phyloP scores from a whole-genome alignment of 2,888 invertebrate genomes.

The Sarcophaga caerulescens region DNA sequence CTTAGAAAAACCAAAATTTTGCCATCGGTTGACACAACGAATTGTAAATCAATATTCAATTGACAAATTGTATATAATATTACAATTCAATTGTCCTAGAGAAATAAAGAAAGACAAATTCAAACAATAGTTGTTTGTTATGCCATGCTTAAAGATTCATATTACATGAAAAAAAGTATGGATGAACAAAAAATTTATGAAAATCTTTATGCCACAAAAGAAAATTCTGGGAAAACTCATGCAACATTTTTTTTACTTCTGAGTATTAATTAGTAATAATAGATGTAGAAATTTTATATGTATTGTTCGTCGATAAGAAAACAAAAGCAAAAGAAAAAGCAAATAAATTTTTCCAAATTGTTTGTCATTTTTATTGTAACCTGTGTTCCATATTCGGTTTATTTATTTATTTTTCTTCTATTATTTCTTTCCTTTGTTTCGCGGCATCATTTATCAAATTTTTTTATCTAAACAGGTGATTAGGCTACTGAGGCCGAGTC shows the following conservation, averaged over 20 bases:
- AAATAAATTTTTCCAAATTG: neutral
- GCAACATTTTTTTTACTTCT: neutral
- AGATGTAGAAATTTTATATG: no score
- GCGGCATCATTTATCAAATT: no score
- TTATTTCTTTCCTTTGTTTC: no score
- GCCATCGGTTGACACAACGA: no score
- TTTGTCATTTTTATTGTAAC: no score
- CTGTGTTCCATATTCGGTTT: no score
- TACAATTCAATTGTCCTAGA: neutral
- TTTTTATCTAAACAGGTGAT: no score
- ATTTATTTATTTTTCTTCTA: no score
- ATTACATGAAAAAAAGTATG: slow-evolving; percentile 1
- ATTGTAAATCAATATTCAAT: no score
- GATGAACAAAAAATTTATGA: neutral
- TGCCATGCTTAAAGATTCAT: slow-evolving; percentile 10
- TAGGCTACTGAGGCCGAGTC: no score
- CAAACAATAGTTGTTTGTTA: neutral
- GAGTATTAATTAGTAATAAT: no score
- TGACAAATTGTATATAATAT: no score
- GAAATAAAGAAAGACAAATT: neutral
- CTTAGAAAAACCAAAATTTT: neutral
- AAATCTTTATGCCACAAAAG: neutral
- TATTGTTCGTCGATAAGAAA: neutral
- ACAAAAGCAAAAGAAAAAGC: neutral
- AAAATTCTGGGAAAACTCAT: slow-evolving; percentile 10